Evolutionary conservation across 2,797 vertebrate species (phyloP).

Genomic region (Rallus crepitans): DNA sequence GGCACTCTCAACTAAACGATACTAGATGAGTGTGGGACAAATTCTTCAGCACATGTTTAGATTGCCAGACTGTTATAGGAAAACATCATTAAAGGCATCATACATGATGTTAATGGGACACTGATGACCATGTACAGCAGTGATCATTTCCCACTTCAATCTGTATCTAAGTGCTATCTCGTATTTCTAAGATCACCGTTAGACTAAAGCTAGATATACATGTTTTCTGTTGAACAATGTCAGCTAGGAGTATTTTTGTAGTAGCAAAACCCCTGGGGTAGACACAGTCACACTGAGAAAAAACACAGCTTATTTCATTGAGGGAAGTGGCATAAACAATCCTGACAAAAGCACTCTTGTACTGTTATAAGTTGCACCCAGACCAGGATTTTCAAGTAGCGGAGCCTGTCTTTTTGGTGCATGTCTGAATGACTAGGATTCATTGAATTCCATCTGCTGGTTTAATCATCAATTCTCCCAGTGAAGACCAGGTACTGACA

Average conservation of each 20-base stretch:
- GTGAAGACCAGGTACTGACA: constrained; percentile 22
- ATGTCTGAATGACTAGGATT: neutral
- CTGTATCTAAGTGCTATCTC: neutral
- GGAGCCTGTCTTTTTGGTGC: neutral
- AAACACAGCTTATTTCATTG: neutral
- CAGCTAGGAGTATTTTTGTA: neutral
- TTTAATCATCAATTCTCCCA: constrained; percentile 51
- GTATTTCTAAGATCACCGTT: neutral
- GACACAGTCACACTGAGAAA: neutral
- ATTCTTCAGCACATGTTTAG: neutral
- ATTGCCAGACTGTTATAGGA: neutral
- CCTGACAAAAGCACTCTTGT: neutral
- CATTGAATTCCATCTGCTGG: neutral
- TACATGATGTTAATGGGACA: neutral
- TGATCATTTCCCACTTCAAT: neutral
- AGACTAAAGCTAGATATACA: neutral
- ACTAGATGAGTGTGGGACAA: neutral
- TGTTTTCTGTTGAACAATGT: neutral
- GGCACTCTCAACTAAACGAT: neutral
- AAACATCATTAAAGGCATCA: neutral
- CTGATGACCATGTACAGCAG: neutral
- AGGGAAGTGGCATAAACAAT: neutral
- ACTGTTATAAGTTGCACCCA: neutral
- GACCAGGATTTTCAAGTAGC: neutral
- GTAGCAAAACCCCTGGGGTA: neutral